Percentiles rank a stretch among this genome's conserved stretches.
Conservation (phyloP, 2,113 vertebrate species). For the Sinosuthora webbiana region DNA sequence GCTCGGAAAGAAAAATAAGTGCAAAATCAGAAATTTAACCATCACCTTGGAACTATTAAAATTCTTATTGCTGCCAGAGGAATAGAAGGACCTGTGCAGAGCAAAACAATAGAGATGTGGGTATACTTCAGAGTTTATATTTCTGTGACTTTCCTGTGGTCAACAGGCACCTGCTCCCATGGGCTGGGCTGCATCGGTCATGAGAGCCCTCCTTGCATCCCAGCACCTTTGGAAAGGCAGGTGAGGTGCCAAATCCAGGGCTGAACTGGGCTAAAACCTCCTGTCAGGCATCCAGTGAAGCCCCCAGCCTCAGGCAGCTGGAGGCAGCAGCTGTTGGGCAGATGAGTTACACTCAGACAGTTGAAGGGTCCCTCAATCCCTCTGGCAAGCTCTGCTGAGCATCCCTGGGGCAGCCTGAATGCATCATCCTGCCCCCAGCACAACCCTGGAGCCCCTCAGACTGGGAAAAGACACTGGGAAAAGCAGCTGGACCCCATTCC, state of each 20-base stretch:
- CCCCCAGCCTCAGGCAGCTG: background rate
- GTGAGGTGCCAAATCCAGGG: background rate
- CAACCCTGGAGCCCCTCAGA: background rate
- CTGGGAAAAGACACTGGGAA: background rate
- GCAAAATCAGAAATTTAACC: background rate
- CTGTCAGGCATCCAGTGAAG: background rate
- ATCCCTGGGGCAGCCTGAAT: background rate
- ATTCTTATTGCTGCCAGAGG: background rate
- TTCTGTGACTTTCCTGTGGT: background rate
- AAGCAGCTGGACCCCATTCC: rapidly evolving
- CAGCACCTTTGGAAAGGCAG: background rate
- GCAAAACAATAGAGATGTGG: background rate
- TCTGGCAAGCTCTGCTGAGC: background rate
- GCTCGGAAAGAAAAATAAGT: background rate
- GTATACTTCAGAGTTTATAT: background rate
- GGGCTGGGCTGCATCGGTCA: background rate
- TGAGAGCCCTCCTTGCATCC: background rate
- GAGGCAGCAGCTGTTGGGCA: background rate
- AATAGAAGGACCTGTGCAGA: background rate
- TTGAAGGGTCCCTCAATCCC: background rate
- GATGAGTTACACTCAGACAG: rapidly evolving
- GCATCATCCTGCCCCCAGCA: background rate
- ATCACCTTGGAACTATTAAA: background rate
- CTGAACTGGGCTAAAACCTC: background rate
- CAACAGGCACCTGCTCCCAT: background rate